Base-by-base conservation (phyloP, 2,888 invertebrate genomes). In the Asteroscopus sphinx region DNA sequence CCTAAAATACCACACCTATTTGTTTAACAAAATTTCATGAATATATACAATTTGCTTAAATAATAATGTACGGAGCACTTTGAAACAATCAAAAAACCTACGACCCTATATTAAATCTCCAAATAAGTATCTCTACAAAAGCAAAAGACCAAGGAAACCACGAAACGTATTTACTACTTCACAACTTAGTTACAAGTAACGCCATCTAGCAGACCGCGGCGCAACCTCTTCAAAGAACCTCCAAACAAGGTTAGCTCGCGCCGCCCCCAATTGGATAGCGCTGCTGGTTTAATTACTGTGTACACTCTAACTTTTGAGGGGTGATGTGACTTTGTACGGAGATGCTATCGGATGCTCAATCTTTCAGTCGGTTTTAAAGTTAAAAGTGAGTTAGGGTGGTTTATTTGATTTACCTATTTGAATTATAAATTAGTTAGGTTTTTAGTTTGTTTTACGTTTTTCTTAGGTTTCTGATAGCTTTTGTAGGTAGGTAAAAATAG, bases 281-380 rank as follows among this genome's bases (percentile, higher is more conserved):
- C 65, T 49, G 46, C 53, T 21, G 41, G 61, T 65, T 65, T 67
- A 77, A 79, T 71, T 67, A 68, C 57, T 68, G 61, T 62, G 58
- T 60, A 70, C 61, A 53, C 53, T 59, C 51, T 11, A 70, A 70
- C 26, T 68, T 67, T 58, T 58, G 52, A 49, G 52, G 59, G 37
- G 36, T 39, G 63, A 61, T 53, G 61, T 64, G 69, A 75, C 69
- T 74, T 75, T 61, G 53, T 47, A 51, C 42, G 9, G 51, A 36
- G 55, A 55, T 61, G 30, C 62, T 61, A 56, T 68, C 55, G 45
- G 52, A 37, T 49, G 48, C 56, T 67, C 26, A 4, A 40, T 57
- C 44, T 52, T 30, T 35, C 48, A 55, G 55, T 48, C 28, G 32
- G 44, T 64, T 52, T 36, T 36, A 13, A 51, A 56, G 49, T 63